Conservation (phyloP, 2,113 vertebrate species). For the Charina bottae region DNA sequence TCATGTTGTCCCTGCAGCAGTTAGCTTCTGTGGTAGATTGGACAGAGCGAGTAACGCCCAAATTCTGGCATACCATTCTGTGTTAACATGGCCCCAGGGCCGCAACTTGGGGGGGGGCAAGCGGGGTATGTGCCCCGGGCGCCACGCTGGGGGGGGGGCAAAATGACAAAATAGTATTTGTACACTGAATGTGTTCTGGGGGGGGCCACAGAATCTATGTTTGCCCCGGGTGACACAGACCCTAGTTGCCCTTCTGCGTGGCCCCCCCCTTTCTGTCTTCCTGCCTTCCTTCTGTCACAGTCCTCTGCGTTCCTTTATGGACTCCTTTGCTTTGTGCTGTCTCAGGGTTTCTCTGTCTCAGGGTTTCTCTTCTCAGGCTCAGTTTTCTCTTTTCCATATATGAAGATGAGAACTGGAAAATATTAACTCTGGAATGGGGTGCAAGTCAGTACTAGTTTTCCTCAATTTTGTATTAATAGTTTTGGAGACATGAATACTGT, state of each 20-base stretch:
- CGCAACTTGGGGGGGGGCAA: too few relatives aligned
- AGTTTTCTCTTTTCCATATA: not conserved
- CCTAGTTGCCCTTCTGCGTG: too few relatives aligned
- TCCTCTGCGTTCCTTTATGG: not conserved
- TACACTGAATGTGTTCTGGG: too few relatives aligned
- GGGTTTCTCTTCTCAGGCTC: too few relatives aligned
- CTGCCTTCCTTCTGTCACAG: not conserved
- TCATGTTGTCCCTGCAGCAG: not conserved
- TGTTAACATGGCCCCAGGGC: not conserved
- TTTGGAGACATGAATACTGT: not conserved
- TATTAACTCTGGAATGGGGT: not conserved
- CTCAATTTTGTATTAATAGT: not conserved
- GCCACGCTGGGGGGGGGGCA: too few relatives aligned
- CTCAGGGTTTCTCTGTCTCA: too few relatives aligned
- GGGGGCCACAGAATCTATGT: too few relatives aligned
- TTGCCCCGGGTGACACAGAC: too few relatives aligned
- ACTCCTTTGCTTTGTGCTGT: not conserved
- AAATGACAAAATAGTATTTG: too few relatives aligned
- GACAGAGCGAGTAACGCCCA: not conserved
- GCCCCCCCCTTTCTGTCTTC: not conserved
- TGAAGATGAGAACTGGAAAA: not conserved
- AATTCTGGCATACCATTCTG: not conserved
- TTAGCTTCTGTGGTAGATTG: not conserved
- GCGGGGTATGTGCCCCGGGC: too few relatives aligned
- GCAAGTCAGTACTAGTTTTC: not conserved